phyloP scores from a whole-genome alignment of 2,888 invertebrate species.

The Mellilla xanthometata region DNA sequence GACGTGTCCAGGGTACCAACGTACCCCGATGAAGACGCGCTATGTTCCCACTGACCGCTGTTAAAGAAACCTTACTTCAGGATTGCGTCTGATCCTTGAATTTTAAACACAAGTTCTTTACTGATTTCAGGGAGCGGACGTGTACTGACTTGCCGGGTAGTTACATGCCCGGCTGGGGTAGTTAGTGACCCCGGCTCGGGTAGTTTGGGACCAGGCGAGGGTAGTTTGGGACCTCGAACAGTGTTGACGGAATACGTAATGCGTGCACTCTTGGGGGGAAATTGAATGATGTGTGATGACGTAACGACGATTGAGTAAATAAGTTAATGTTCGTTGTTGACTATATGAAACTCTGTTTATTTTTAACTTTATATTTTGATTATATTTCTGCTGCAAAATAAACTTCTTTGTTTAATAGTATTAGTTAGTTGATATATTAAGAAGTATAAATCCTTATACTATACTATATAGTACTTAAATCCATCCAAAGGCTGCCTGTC shows the following conservation, averaged over 20 bases:
- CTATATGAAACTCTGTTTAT: too few species aligned
- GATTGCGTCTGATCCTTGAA: constrained; percentile 64
- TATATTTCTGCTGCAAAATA: too few species aligned
- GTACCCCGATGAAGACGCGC: constrained; percentile 52
- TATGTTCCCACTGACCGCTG: constrained; percentile 71
- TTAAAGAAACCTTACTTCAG: constrained; percentile 62
- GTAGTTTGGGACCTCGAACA: neutral
- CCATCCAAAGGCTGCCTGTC: too few species aligned
- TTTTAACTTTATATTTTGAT: too few species aligned
- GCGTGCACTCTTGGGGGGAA: neutral
- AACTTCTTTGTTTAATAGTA: too few species aligned
- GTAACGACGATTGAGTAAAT: too few species aligned
- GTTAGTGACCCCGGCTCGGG: neutral
- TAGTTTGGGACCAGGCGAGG: neutral
- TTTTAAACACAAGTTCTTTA: constrained; percentile 52
- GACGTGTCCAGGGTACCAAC: constrained; percentile 38
- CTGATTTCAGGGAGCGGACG: constrained; percentile 23
- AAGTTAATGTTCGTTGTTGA: too few species aligned
- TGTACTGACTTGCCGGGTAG: constrained; percentile 7
- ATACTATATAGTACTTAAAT: too few species aligned
- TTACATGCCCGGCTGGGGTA: neutral
- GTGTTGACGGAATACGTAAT: constrained; percentile 3
- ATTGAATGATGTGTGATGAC: neutral
- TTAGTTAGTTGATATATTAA: too few species aligned
- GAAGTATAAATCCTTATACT: too few species aligned